Evolutionary conservation across 1,140 invertebrate species (phyloP), one percentile per base, ranked within the genome.

Genomic region (Hycleus phaleratus): DNA sequence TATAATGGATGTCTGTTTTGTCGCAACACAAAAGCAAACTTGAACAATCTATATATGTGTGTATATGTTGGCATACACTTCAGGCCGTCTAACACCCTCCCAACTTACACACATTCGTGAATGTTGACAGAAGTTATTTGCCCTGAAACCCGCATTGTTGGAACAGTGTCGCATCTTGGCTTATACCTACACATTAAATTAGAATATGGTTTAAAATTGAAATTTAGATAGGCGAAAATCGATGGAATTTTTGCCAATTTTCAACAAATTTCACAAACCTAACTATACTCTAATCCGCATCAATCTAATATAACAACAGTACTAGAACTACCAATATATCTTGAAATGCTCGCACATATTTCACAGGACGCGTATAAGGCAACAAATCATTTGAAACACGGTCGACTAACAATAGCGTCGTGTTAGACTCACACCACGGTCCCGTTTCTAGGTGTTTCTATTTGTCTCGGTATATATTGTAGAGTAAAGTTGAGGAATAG

Each of bases 1-100:
- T 53, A 43, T 53, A 53, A 53, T 53, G 51, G 51, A 42, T 53
- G 51, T 45, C 42, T 53, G 51, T 53, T 53, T 53, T 53, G 51
- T 53, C 42, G 46, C 25, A 11, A 32, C 32, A 53, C 51, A 53
- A 53, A 53, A 53, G 51, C 51, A 4, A 45, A 53, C 51, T 53
- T 53, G 51, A 53, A 53, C 51, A 53, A 7, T 32, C 32, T 32
- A 26, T 10, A 12, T 26, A 32, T 46, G 43, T 53, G 50, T 40
- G 45, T 52, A 39, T 26, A 25, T 40, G 51, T 32, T 32, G 7
- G 32, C 1, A 32, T 18, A 18, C 50, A 52, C 50, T 44, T 52
- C 45, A 52, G 43, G 50, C 45, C 45, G 40, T 52, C 45, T 40
- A 52, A 52, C 50, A 52, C 45, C 46, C 51, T 53, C 51, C 38